These are phyloP conservation scores for Seriola aureovittata DNA, from an alignment of 2,113 vertebrate genomes.

Conservation along the genomic window DNA sequence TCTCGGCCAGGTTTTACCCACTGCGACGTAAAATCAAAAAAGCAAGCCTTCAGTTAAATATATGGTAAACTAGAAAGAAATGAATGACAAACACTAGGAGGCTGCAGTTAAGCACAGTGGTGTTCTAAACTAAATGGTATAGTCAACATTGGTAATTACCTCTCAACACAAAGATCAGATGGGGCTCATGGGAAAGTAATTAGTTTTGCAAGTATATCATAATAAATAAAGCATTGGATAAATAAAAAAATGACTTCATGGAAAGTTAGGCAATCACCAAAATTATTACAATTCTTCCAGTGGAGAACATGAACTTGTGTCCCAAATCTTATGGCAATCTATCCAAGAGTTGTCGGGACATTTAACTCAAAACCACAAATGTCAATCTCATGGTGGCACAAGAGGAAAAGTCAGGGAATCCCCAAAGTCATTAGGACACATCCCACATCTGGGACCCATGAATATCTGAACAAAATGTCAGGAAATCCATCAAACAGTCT, in stretches of 20 bases:
- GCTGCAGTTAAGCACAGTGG: not conserved
- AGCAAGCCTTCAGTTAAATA: not conserved
- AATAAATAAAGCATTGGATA: not conserved
- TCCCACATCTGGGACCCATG: not conserved
- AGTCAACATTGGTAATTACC: not conserved
- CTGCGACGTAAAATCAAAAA: not conserved
- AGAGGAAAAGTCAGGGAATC: not conserved
- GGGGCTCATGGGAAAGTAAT: not conserved
- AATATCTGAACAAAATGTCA: no score
- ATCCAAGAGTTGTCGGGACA: no score
- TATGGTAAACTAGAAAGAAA: not conserved
- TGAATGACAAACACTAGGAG: not conserved
- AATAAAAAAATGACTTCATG: not conserved
- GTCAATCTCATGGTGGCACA: not conserved
- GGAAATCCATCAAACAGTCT: no score
- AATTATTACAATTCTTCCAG: no score
- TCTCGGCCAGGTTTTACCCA: not conserved
- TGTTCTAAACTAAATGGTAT: not conserved
- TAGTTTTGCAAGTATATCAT: not conserved
- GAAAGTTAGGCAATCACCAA: no score
- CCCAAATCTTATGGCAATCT: no score
- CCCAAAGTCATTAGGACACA: not conserved
- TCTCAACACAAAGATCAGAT: not conserved
- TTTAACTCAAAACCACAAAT: no score
- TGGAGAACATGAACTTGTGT: no score